Base-by-base conservation (phyloP, 2,113 vertebrate species). In the Diphyllodes magnificus region DNA sequence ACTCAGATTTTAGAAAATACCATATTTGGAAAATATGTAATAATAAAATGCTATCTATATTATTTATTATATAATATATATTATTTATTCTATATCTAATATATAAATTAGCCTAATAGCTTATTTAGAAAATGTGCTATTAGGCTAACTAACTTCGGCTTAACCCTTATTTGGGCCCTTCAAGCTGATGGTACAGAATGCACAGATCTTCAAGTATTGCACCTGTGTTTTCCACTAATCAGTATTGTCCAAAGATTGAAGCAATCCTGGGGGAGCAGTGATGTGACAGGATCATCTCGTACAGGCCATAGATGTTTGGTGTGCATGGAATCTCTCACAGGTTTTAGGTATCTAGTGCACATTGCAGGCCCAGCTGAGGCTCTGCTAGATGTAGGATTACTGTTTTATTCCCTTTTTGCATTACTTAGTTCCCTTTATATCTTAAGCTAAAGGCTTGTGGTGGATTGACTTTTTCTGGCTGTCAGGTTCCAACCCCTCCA, bases 261-360 rank as follows among this genome's bases (percentile, higher is more conserved):
- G 18, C 31, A 78, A 5, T 45, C 13, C 5, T 40, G 3, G 6
- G 30, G 18, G 10, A 82, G 6, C 15, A 78, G 35, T 47, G 54
- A 23, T 6, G 1, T 47, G n/a, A 53, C 13, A 15, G 31, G 61
- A 13, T 6, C 3, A 30, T 77, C 17, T 86, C 1, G 0, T 49
- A 15, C 13, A 64, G 13, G 20, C 33, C 12, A 3, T 4, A 56
- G 21, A 5, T 53, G 8, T 17, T 7, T 54, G 40, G 14, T 68
- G 45, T 19, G 12, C 11, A 20, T 4, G 12, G 27, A 69, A 42
- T 76, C 20, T 86, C 3, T 1, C 37, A 22, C 18, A 45, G 17
- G 13, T 7, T 28, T 5, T 35, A n/a, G 30, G 3, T 28, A 44
- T 30, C 22, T 37, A 33, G 19, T 15, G 40, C 30, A 49, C 24